Base-by-base conservation (phyloP, 2,888 invertebrate species). In the Drosophila paranaensis region DNA sequence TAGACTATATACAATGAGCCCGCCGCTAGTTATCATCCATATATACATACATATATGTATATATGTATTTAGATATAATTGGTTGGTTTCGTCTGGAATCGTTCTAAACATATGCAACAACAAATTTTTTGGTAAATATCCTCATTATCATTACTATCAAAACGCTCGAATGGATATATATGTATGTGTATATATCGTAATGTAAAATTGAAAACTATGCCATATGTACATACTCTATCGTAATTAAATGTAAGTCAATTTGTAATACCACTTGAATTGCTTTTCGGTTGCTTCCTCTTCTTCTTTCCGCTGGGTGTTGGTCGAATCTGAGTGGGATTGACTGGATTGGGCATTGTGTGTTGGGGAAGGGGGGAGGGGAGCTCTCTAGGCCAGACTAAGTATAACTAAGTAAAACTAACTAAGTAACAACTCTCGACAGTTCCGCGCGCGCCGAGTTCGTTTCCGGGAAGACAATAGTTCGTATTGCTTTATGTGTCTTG, bases 261-360 rank as follows among this genome's bases (percentile, higher is more conserved):
- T 76, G 27, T 79, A 87, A 87, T 88, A 89, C 85, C 88, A 84
- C 85, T 85, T 89, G 70, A 89, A 87, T 89, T 87, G 86, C 86
- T 89, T 88, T 81, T 83, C 61, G 72, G 33, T 80, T 72, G 51
- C 58, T 45, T 53, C 20, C 5, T 37, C 53, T 10, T 9, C 1
- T 35, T 35, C 5, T 2, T 33, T 16, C 3, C n/a, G n/a, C 10
- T 10, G 48, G n/a, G 6, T 33, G 33, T 13, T 35, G 50, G 33
- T 51, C 33, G 50, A 37, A 20, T 37, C 51, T 9, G 51, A 14
- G 14, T 37, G 33, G 33, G 33, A 33, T 33, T 33, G 33, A 33
- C 14, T 20, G 37, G 14, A n/a, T 10, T 14, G 45, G 48, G n/a
- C n/a, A 10, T 25, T 46, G n/a, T 45, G 35, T 45, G 20, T 20